These are phyloP conservation scores for Cetonia aurata DNA, from an alignment of 2,888 invertebrate genomes.

Conservation along the genomic window DNA sequence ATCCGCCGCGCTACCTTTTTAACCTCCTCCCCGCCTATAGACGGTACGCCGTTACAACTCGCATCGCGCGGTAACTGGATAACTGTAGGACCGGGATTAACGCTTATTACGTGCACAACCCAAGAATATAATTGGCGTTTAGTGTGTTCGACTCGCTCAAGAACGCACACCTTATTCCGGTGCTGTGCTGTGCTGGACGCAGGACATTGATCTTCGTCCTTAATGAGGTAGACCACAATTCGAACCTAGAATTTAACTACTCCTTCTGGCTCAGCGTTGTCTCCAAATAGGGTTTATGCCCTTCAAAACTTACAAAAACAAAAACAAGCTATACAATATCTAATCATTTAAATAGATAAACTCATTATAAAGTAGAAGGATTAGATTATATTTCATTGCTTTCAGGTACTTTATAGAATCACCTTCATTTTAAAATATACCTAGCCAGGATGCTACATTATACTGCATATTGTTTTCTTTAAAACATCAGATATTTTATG, in stretches of 20 bases:
- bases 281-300: not conserved
- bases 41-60: slow-evolving; percentile 33
- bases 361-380: too few relatives aligned
- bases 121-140: slow-evolving; percentile 40
- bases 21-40: slow-evolving; percentile 17
- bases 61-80: slow-evolving; percentile 39
- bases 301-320: not conserved
- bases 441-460: too few relatives aligned
- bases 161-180: slow-evolving; percentile 31
- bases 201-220: slow-evolving; percentile 33
- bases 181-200: slow-evolving; percentile 5
- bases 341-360: too few relatives aligned
- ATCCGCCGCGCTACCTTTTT: slow-evolving; percentile 27
- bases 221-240: slow-evolving; percentile 25
- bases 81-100: slow-evolving; percentile 41
- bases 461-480: too few relatives aligned
- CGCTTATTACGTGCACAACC: slow-evolving; percentile 40
- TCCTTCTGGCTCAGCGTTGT: not conserved
- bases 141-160: slow-evolving; percentile 37
- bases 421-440: too few relatives aligned
- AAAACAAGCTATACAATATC: too few relatives aligned
- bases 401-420: too few relatives aligned
- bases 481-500: too few relatives aligned
- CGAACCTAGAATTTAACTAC: slow-evolving; percentile 29
- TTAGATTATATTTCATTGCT: too few relatives aligned